A percentile compares a stretch with the other conserved stretches of the same genome.
These are phyloP conservation scores for Rousettus madagascariensis DNA, from an alignment of 2,797 vertebrate species.

Conservation along the genomic window DNA sequence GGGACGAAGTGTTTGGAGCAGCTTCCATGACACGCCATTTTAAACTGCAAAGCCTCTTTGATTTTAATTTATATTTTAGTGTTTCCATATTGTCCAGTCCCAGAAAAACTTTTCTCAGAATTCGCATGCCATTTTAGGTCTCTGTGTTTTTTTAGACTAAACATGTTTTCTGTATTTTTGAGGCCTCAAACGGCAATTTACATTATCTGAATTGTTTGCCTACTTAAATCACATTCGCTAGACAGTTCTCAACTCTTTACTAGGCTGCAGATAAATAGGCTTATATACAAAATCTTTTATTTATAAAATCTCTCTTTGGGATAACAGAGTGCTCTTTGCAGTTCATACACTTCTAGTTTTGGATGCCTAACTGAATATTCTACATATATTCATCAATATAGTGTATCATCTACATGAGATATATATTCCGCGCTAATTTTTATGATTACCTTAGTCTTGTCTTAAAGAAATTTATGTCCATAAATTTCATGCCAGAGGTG, in stretches of 20 bases:
- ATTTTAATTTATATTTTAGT: conserved; percentile 52
- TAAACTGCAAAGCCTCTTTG: conserved; percentile 25
- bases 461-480: neutral
- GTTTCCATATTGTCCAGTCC: conserved; percentile 32
- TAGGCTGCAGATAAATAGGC: conserved; percentile 70
- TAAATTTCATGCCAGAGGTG: neutral
- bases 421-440: neutral
- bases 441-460: neutral
- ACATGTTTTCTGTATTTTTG: conserved; percentile 71
- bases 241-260: conserved; percentile 68
- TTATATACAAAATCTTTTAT: conserved; percentile 77
- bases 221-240: conserved; percentile 72
- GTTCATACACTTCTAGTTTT: conserved; percentile 45
- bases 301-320: conserved; percentile 66
- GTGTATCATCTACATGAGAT: neutral
- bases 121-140: conserved; percentile 73
- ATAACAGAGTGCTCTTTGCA: conserved; percentile 45
- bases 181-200: conserved; percentile 73
- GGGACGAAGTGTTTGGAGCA: neutral
- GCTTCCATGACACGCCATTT: neutral
- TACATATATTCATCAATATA: neutral
- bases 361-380: conserved; percentile 40
- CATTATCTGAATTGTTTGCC: conserved; percentile 78
- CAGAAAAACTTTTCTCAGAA: conserved; percentile 54
- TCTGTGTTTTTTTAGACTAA: conserved; percentile 75